Conservation (phyloP, 2,888 invertebrate species). For the Tenthredo mesomela region DNA sequence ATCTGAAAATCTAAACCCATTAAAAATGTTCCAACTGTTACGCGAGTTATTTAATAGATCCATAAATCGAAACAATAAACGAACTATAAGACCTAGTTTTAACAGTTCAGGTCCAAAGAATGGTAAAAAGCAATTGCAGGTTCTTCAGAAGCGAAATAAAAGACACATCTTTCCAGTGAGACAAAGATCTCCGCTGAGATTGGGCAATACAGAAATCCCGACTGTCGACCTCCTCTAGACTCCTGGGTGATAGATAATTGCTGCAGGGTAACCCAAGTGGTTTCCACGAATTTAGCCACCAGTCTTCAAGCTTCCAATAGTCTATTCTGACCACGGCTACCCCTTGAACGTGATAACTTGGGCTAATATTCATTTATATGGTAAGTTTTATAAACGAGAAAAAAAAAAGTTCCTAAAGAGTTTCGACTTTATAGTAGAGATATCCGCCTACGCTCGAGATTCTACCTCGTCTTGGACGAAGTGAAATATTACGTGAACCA, state of each 20-base stretch:
- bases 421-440: neutral
- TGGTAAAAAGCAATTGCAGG: neutral
- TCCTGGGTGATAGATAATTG: conserved; percentile 48
- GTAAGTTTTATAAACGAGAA: neutral
- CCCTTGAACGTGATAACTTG: conserved; percentile 13
- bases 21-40: neutral
- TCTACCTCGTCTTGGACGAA: neutral
- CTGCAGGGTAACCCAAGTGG: conserved; percentile 17
- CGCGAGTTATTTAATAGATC: neutral
- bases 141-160: neutral
- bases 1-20: neutral
- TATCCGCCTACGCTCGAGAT: conserved; percentile 15
- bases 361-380: conserved; percentile 20
- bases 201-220: conserved; percentile 25
- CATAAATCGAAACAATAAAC: neutral
- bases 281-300: conserved; percentile 33
- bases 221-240: conserved; percentile 30
- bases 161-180: neutral
- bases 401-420: conserved; percentile 10
- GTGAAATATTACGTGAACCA: conserved; percentile 45
- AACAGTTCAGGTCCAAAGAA: neutral
- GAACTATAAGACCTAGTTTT: neutral
- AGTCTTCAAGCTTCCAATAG: neutral
- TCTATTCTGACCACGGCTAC: neutral
- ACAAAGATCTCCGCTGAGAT: conserved; percentile 31